A percentile compares a stretch with the other conserved stretches of the same genome.
phyloP scores from a whole-genome alignment of 2,888 invertebrate species.

The Apodemia hepburni region DNA sequence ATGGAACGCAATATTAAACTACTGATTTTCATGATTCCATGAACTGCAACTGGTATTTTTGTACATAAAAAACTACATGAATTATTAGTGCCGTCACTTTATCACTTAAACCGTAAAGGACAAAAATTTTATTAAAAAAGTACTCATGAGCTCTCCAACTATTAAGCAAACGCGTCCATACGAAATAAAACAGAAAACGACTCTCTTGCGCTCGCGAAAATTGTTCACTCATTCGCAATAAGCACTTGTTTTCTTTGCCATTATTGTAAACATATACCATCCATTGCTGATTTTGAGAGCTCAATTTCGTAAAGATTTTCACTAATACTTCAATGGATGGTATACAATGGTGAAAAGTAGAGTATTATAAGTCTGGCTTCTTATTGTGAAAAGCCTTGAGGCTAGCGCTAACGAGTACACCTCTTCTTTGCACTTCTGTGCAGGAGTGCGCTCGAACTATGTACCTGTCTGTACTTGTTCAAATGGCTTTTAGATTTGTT shows the following conservation, averaged over 20 bases:
- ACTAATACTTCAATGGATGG: slow-evolving; percentile 3
- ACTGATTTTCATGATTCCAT: too few relatives aligned
- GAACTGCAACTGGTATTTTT: too few relatives aligned
- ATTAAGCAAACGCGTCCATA: slow-evolving; percentile 17
- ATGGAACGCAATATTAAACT: too few relatives aligned
- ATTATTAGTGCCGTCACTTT: too few relatives aligned
- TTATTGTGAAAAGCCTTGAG: slow-evolving; percentile 39
- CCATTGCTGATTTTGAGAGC: neutral
- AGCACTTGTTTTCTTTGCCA: slow-evolving; percentile 26
- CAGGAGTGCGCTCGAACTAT: slow-evolving; percentile 39
- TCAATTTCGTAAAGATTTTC: neutral
- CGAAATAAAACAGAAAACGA: slow-evolving; percentile 30
- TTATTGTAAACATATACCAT: neutral
- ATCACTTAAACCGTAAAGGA: too few relatives aligned
- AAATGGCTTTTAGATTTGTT: slow-evolving; percentile 30
- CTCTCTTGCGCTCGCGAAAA: slow-evolving; percentile 40
- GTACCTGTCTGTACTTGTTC: slow-evolving; percentile 26
- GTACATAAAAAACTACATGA: too few relatives aligned
- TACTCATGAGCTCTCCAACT: neutral
- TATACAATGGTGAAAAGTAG: neutral
- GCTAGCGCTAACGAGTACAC: slow-evolving; percentile 47
- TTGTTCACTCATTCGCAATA: slow-evolving; percentile 40
- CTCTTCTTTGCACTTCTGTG: slow-evolving; percentile 36
- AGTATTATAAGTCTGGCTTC: slow-evolving; percentile 18
- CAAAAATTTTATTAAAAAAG: too few relatives aligned